Evolutionary conservation across 2,888 invertebrate genomes (phyloP).

Genomic region (Periphyllus acericola): DNA sequence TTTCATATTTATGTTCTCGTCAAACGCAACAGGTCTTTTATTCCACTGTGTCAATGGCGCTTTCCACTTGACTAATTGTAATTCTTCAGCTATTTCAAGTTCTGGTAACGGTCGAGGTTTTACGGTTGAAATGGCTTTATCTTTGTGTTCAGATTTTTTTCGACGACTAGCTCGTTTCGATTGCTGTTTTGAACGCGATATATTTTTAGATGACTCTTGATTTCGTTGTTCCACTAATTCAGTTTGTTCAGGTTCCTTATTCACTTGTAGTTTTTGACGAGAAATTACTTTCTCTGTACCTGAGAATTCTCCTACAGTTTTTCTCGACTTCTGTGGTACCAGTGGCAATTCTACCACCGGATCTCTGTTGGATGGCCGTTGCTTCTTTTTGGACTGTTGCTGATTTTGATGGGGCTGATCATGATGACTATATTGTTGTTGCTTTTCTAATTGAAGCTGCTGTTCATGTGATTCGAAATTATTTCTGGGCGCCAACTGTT

Average conservation of each 20-base stretch:
- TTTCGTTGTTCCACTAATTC: neutral
- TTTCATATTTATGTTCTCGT: neutral
- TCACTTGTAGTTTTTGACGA: neutral
- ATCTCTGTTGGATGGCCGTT: no score
- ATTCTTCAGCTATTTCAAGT: neutral
- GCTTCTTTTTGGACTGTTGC: no score
- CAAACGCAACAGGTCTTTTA: neutral
- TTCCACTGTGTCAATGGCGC: constrained; percentile 8
- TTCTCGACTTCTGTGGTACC: no score
- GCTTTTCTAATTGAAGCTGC: no score
- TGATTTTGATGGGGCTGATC: no score
- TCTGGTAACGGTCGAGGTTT: neutral
- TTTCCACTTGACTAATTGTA: neutral
- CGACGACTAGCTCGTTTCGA: neutral
- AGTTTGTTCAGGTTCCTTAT: neutral
- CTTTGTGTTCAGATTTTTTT: neutral
- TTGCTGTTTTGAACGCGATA: neutral
- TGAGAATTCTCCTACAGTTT: no score
- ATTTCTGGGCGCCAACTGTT: no score
- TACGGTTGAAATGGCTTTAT: no score
- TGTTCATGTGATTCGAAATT: no score
- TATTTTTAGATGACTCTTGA: neutral
- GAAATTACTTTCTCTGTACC: neutral
- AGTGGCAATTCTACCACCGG: no score
- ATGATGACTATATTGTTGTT: no score